phyloP scores from a whole-genome alignment of 2,888 invertebrate species.

The Himalopsyche anomala region DNA sequence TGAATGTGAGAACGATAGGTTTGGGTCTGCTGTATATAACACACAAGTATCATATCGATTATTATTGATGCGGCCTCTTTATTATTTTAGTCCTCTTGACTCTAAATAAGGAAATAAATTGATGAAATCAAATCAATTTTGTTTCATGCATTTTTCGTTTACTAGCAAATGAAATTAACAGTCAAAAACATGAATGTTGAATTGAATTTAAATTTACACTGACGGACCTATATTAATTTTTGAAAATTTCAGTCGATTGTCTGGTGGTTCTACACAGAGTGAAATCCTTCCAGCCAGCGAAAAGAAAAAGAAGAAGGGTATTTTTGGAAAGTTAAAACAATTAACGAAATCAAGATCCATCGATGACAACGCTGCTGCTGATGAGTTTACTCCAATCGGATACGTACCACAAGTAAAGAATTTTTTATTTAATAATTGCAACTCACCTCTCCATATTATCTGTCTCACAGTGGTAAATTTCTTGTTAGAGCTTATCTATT shows the following conservation, averaged over 20 bases:
- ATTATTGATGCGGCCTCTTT: not conserved
- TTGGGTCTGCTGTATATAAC: too few relatives aligned
- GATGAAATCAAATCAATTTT: too few relatives aligned
- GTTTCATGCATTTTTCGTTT: too few relatives aligned
- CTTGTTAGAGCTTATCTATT: too few relatives aligned
- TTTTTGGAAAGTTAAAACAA: slow-evolving; percentile 90
- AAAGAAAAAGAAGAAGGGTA: slow-evolving; percentile 87
- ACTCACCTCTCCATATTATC: not conserved
- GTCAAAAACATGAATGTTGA: not conserved
- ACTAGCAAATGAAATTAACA: not conserved
- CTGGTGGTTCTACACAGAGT: slow-evolving; percentile 90
- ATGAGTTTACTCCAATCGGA: slow-evolving; percentile 75
- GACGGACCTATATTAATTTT: slow-evolving; percentile 45
- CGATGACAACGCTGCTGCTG: slow-evolving; percentile 78
- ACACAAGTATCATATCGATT: too few relatives aligned
- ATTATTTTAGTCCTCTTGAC: too few relatives aligned
- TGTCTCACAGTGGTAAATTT: too few relatives aligned
- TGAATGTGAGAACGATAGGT: too few relatives aligned
- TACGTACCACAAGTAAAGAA: slow-evolving; percentile 76
- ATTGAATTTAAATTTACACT: slow-evolving; percentile 10
- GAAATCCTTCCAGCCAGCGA: slow-evolving; percentile 84
- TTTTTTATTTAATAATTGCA: not conserved
- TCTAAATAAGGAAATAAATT: too few relatives aligned
- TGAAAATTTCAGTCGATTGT: slow-evolving; percentile 79
- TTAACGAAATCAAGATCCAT: slow-evolving; percentile 90